Evolutionary conservation across 2,113 vertebrate species (phyloP), one percentile per base, ranked within the genome.

Genomic region (Aix galericulata): DNA sequence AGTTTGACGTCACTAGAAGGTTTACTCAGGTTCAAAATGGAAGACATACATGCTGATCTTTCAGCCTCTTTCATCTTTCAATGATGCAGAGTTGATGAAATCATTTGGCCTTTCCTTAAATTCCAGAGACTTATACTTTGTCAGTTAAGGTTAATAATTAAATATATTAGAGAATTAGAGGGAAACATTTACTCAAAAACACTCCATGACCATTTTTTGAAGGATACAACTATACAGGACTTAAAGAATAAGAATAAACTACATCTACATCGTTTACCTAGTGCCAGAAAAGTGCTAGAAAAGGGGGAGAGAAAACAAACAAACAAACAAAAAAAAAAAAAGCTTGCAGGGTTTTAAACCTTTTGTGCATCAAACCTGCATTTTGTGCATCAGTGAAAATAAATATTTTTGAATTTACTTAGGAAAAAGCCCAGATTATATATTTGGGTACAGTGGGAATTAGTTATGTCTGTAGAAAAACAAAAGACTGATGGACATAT

Each of bases 281-380:
- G 36, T 36, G 36, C 36, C 36, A 36, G 36, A 36, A 36, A 36
- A 36, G 36, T 36, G 36, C 36, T 36, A 62, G 38, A 66, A 74
- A 34, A 46, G 6, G 1, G 6, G 1, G 1, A 26, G 40, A 40
- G 40, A 40, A 40, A 40, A 40, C 40, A 40, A 40, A 40, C 38
- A 11, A 40, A 40, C 38, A 29, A 29, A 10, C 5, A 1, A 2
- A 21, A 20, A 20, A 10, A 7, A 1, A 2, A 4, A 2, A 20
- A 73, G 8, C 10, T 26, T 77, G 18, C 25, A 78, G 63, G 74
- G 3, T 11, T 17, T 66, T 50, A 76, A 80, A 18, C 46, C 46
- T 48, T 48, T 21, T 48, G 46, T 48, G 46, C 46, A 21, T 48
- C 46, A 48, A 48, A 48, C 20, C 20, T 48, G 46, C 20, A 48